Conservation (phyloP, 2,113 vertebrate genomes). For the Urocitellus parryii region DNA sequence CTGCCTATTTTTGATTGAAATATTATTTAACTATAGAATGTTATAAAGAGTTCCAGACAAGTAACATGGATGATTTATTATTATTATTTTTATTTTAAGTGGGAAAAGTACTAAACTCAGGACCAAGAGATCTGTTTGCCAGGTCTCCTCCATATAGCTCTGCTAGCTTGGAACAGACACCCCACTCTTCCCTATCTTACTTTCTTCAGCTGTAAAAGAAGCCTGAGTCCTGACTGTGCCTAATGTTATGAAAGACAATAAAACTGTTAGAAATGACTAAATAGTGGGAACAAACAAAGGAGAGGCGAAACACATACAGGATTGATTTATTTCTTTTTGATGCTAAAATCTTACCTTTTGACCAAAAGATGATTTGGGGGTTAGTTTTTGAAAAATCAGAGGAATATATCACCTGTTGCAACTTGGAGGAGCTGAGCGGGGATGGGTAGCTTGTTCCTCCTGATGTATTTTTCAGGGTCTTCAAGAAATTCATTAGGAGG, state of each 20-base stretch:
- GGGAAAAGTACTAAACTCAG: background rate
- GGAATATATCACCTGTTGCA: background rate
- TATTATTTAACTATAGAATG: slow-evolving; percentile 38
- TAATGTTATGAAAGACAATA: slow-evolving; percentile 19
- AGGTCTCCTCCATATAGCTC: background rate
- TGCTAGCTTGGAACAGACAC: background rate
- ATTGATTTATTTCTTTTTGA: background rate
- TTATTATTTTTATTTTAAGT: background rate
- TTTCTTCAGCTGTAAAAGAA: slow-evolving; percentile 41
- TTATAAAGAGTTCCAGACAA: background rate
- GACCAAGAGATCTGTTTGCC: background rate
- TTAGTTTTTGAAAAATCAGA: slow-evolving; percentile 1
- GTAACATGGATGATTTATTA: background rate
- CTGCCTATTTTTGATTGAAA: slow-evolving; percentile 19
- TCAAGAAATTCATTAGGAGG: background rate
- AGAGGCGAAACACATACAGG: background rate
- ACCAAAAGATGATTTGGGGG: slow-evolving; percentile 8
- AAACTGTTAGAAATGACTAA: slow-evolving; percentile 37
- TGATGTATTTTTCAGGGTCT: slow-evolving; percentile 29
- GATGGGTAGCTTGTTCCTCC: background rate
- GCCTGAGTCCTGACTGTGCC: background rate
- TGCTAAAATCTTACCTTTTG: slow-evolving; percentile 14
- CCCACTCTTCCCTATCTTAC: background rate
- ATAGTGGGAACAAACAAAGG: slow-evolving; percentile 1
- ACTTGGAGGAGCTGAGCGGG: background rate